A percentile compares a stretch with the other conserved stretches of the same genome.
phyloP scores from a whole-genome alignment of 2,797 vertebrate species.

The Xenops minutus region DNA sequence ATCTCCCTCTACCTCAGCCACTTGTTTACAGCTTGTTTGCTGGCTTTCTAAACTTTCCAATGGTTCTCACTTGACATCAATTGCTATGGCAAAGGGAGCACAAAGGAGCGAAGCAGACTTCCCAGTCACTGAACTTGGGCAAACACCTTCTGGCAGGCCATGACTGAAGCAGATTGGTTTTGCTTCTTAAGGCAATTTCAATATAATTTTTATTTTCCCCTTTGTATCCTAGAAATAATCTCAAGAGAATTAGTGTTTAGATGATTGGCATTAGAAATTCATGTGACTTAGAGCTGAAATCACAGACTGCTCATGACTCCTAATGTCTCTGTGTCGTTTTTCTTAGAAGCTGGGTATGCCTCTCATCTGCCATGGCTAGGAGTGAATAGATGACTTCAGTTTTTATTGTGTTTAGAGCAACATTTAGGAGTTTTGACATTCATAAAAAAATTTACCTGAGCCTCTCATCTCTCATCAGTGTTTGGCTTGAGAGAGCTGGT shows the following conservation, averaged over 20 bases:
- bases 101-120: background rate
- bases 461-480: fast-evolving
- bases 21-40: constrained; percentile 64
- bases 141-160: background rate
- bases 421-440: background rate
- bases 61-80: constrained; percentile 47
- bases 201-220: background rate
- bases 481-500: no score
- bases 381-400: fast-evolving
- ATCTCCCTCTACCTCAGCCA: constrained; percentile 11
- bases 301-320: background rate
- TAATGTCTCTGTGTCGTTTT: background rate
- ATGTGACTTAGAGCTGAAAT: background rate
- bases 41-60: constrained; percentile 35
- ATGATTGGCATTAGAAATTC: background rate
- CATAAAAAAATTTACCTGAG: fast-evolving
- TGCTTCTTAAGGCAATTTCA: background rate
- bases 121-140: background rate
- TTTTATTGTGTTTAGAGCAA: background rate
- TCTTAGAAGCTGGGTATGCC: background rate
- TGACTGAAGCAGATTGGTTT: background rate
- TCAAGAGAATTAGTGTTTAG: background rate
- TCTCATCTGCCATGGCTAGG: background rate
- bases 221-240: background rate
- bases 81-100: background rate